Percentiles rank a stretch among this genome's conserved stretches.
phyloP scores from a whole-genome alignment of 2,797 vertebrate genomes.

The Austrolebias charrua region DNA sequence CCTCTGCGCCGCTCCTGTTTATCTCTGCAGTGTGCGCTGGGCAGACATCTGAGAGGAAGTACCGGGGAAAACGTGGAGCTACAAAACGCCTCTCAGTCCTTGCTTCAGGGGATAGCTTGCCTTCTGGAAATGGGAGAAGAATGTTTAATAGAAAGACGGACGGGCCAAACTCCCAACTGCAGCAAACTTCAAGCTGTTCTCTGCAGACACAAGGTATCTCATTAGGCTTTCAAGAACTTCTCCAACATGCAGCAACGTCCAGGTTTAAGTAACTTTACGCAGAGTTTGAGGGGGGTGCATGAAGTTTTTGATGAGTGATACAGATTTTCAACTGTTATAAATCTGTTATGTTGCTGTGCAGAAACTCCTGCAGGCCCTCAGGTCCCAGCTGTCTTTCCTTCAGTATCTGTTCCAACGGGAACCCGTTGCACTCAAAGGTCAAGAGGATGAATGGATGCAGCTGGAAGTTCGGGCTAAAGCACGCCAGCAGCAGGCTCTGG shows the following conservation, averaged over 20 bases:
- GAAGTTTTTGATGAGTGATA: too few relatives aligned
- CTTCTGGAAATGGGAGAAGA: constrained; percentile 82
- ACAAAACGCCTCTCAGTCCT: constrained; percentile 72
- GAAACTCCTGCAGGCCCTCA: constrained; percentile 84
- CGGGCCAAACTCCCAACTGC: constrained; percentile 71
- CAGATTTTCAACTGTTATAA: constrained; percentile 1
- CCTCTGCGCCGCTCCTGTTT: constrained; percentile 25
- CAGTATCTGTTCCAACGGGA: constrained; percentile 75
- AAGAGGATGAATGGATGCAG: constrained; percentile 69
- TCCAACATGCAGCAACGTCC: constrained; percentile 18
- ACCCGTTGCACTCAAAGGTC: constrained; percentile 71
- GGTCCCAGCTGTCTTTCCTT: constrained; percentile 74
- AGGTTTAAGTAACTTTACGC: constrained; percentile 17
- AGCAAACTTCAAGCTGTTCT: constrained; percentile 76
- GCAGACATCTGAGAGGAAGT: constrained; percentile 72
- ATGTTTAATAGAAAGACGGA: constrained; percentile 68
- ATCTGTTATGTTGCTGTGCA: constrained; percentile 51
- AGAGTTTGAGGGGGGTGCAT: too few relatives aligned
- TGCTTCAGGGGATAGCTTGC: constrained; percentile 78
- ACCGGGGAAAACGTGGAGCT: constrained; percentile 68
- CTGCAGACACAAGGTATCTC: constrained; percentile 83
- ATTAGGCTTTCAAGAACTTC: constrained; percentile 36
- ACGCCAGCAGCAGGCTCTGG: constrained; percentile 76
- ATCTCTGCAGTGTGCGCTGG: constrained; percentile 45
- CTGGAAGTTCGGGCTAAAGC: constrained; percentile 74